phyloP scores from a whole-genome alignment of 2,888 invertebrate genomes.

The Pachymerium ferrugineum region DNA sequence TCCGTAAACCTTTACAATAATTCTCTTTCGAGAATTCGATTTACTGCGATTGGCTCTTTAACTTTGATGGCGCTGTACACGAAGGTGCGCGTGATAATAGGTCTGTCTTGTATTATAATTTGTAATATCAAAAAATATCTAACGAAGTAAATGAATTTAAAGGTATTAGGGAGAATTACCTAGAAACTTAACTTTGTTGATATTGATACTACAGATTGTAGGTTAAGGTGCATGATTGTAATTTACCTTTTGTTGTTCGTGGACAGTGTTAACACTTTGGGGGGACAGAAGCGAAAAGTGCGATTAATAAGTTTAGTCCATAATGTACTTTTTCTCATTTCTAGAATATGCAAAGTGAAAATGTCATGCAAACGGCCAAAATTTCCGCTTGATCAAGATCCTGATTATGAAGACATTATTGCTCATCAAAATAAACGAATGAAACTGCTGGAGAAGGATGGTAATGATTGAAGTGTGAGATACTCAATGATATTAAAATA shows the following conservation, averaged over 20 bases:
- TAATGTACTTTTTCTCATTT: background rate
- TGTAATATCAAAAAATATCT: background rate
- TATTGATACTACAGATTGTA: no score
- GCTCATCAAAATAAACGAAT: constrained; percentile 19
- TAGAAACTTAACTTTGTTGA: no score
- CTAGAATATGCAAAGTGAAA: background rate
- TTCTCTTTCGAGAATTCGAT: no score
- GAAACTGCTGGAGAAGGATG: constrained; percentile 27
- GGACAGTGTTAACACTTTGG: no score
- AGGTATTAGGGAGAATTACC: no score
- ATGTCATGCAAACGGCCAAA: constrained; percentile 28
- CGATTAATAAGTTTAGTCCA: background rate
- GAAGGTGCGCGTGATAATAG: constrained; percentile 6
- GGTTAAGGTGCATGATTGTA: no score
- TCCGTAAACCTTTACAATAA: no score
- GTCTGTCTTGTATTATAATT: no score
- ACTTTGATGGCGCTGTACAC: constrained; percentile 11
- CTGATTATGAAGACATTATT: constrained; percentile 27
- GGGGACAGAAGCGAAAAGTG: no score
- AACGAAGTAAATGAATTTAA: no score
- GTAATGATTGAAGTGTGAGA: no score
- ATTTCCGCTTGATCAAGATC: constrained; percentile 11
- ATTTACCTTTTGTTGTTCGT: background rate
- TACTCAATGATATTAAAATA: background rate
- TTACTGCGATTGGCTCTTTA: background rate